Base-by-base conservation (phyloP, 2,113 vertebrate species). In the Ceuthmochares aereus region DNA sequence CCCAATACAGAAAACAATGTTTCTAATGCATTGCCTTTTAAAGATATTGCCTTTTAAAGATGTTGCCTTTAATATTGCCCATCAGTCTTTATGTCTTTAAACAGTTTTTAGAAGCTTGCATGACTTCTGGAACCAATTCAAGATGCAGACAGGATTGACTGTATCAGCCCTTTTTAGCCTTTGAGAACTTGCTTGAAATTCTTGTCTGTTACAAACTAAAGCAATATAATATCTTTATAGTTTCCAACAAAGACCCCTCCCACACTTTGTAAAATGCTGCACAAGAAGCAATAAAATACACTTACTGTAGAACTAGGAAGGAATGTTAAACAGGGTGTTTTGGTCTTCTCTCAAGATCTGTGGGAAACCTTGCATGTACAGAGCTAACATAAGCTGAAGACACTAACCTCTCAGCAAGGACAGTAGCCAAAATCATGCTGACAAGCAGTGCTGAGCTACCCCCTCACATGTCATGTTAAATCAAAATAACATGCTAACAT, bases 401-500 rank as follows among this genome's bases (percentile, higher is more conserved):
- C 23, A 87, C 55, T 54, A 79, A 42, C 54, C 43, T 76, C 77
- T 62, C 81, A 52, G 58, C 63, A 85, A 84, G 64, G 34, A 43
- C 0, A 73, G 72, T 3, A 36, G 42, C 51, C 16, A 69, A 94
- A 91, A 88, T 79, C 51, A 66, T 29, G 20, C 29, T 76, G 91
- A 95, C 92, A 92, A 60, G 79, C 85, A 94, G 79, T 72, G 77
- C 70, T 34, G 82, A 88, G 60, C 75, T 81, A 86, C 72, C 32
- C 47, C 43, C 89, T 83, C 42, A 89, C 80, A 59, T 40, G 78
- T 83, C 93, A 94, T 7, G 29, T 91, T 83, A 77, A 83, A 95
- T 96, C 77, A 95, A 95, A 91, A 66, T 73, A 93, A 51, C 67
- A 94, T 6, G 11, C 52, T 86, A 86, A 84, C 79, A 88, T 22